phyloP scores from a whole-genome alignment of 2,888 invertebrate species.

The Noctua janthe region DNA sequence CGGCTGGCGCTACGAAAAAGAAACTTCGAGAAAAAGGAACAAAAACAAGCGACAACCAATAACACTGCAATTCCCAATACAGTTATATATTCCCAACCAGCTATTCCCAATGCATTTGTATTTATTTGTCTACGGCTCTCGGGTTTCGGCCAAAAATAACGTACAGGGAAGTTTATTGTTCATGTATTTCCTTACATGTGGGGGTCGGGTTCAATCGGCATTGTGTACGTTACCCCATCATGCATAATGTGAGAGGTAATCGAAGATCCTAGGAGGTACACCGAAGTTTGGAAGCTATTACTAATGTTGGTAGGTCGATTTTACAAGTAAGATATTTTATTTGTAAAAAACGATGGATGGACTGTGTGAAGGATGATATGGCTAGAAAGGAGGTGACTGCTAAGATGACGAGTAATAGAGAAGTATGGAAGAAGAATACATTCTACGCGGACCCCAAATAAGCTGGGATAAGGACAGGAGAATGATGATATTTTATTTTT shows the following conservation, averaged over 20 bases:
- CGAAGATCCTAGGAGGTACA: background rate
- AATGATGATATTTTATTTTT: too few species aligned
- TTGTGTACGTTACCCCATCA: conserved; percentile 7
- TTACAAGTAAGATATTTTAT: too few species aligned
- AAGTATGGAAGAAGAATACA: too few species aligned
- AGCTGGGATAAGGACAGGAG: too few species aligned
- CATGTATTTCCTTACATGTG: conserved; percentile 27
- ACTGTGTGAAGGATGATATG: too few species aligned
- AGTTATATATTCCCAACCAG: background rate
- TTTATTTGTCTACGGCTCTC: conserved; percentile 22
- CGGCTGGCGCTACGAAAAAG: background rate
- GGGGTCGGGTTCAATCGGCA: conserved; percentile 16
- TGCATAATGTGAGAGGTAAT: background rate
- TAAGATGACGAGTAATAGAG: too few species aligned
- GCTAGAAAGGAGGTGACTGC: too few species aligned
- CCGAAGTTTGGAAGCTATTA: background rate
- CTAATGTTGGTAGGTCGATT: background rate
- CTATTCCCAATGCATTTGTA: background rate
- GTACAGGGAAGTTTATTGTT: conserved; percentile 15
- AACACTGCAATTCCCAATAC: background rate
- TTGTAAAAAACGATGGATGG: too few species aligned
- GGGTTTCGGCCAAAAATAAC: conserved; percentile 16
- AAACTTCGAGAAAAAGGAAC: background rate
- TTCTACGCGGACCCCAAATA: too few species aligned
- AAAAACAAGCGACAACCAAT: background rate